These are phyloP conservation scores for Rhyacichthys aspro DNA, from an alignment of 2,797 vertebrate genomes.

Conservation along the genomic window DNA sequence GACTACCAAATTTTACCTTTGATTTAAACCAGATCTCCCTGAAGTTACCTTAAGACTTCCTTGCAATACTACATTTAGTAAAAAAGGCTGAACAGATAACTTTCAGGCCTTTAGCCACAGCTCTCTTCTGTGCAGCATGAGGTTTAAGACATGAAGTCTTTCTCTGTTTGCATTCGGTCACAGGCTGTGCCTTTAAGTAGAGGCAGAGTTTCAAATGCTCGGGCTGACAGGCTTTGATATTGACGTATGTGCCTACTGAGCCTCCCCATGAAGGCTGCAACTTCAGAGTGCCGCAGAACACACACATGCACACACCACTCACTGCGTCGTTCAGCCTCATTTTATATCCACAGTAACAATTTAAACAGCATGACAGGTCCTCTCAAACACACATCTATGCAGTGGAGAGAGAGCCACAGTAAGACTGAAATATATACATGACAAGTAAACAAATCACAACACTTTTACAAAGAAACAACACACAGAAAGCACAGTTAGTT, in stretches of 20 bases:
- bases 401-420: constrained; percentile 1
- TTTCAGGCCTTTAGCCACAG: too few relatives aligned
- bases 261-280: constrained; percentile 41
- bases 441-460: constrained; percentile 55
- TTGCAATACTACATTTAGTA: too few relatives aligned
- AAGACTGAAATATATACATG: constrained; percentile 42
- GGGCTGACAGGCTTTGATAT: constrained; percentile 57
- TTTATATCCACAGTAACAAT: constrained; percentile 65
- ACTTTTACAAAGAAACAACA: constrained; percentile 33
- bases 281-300: constrained; percentile 51
- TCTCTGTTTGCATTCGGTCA: constrained; percentile 31
- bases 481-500: constrained; percentile 8
- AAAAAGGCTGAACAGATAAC: too few relatives aligned
- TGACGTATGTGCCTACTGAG: constrained; percentile 57
- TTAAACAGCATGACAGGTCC: constrained; percentile 50
- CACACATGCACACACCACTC: constrained; percentile 37
- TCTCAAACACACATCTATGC: constrained; percentile 9
- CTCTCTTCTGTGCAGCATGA: not conserved
- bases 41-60: too few relatives aligned
- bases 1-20: not conserved
- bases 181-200: constrained; percentile 47
- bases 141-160: constrained; percentile 5
- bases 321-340: constrained; percentile 50
- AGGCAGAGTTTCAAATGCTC: constrained; percentile 55
- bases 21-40: too few relatives aligned